Conservation (phyloP, 1,140 invertebrate species). For the Melitaea cinxia region DNA sequence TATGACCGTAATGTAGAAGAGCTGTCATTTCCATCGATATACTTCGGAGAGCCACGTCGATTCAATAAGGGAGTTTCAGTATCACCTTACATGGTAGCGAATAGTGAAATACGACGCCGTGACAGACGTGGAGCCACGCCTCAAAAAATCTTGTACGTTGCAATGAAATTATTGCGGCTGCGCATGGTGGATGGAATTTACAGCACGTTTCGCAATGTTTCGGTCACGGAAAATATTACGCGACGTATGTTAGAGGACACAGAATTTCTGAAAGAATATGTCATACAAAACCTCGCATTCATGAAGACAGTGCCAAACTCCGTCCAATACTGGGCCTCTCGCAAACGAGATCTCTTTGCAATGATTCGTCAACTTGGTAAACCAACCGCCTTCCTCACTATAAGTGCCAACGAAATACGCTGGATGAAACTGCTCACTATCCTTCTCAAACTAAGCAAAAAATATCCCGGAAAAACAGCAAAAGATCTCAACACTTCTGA, state of each 20-base stretch:
- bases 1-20: conserved; percentile 52
- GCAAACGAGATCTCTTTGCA: conserved; percentile 57
- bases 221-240: conserved; percentile 33
- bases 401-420: conserved; percentile 54
- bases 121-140: conserved; percentile 51
- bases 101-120: conserved; percentile 49
- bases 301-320: conserved; percentile 54
- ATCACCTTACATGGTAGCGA: conserved; percentile 48
- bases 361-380: conserved; percentile 56
- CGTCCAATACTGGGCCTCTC: conserved; percentile 50
- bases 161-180: conserved; percentile 48
- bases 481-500: conserved; percentile 49
- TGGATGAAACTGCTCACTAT: conserved; percentile 45
- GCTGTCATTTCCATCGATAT: conserved; percentile 53
- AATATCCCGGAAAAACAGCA: conserved; percentile 46
- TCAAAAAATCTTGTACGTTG: conserved; percentile 52
- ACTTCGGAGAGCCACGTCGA: conserved; percentile 44
- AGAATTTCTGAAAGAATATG: conserved; percentile 47
- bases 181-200: conserved; percentile 46
- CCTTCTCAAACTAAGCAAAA: conserved; percentile 51
- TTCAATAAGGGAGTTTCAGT: conserved; percentile 39
- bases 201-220: conserved; percentile 45
- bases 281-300: conserved; percentile 44
- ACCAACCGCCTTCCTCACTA: conserved; percentile 49
- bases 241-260: conserved; percentile 40